A percentile compares a stretch with the other conserved stretches of the same genome.
Evolutionary conservation across 2,888 invertebrate genomes (phyloP).

Genomic region (Vanessa cardui): DNA sequence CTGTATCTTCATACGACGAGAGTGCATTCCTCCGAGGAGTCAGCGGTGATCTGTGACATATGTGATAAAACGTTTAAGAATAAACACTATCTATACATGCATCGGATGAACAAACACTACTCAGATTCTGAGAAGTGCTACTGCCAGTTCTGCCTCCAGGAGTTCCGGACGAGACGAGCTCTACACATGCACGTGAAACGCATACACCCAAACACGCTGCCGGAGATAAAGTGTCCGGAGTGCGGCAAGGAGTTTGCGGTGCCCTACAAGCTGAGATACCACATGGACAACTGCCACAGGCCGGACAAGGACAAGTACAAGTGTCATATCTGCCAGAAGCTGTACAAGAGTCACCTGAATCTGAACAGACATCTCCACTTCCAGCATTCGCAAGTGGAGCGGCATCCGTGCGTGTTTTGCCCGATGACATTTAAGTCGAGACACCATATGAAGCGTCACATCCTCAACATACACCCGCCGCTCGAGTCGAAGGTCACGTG

Average conservation of each 20-base stretch:
- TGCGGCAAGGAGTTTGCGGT: constrained; percentile 71
- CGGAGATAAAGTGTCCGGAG: constrained; percentile 70
- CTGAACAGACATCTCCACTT: constrained; percentile 68
- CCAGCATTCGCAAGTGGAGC: constrained; percentile 66
- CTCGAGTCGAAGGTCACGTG: constrained; percentile 74
- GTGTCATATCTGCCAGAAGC: constrained; percentile 68
- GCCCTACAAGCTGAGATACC: constrained; percentile 71
- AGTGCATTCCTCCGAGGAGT: constrained; percentile 73
- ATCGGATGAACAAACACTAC: constrained; percentile 78
- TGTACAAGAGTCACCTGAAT: constrained; percentile 69
- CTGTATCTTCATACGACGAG: constrained; percentile 71
- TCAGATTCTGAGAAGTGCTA: constrained; percentile 71
- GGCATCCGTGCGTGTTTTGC: constrained; percentile 74
- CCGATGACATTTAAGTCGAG: constrained; percentile 74
- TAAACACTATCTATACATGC: constrained; percentile 78
- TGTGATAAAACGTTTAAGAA: constrained; percentile 77
- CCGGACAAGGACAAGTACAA: constrained; percentile 65
- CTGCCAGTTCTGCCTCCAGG: constrained; percentile 74
- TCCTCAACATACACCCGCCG: constrained; percentile 74
- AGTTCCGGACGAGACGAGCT: constrained; percentile 68
- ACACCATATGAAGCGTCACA: constrained; percentile 76
- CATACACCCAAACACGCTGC: constrained; percentile 68
- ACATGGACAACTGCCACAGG: constrained; percentile 64
- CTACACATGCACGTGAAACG: constrained; percentile 72
- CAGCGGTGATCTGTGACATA: constrained; percentile 68